Base-by-base conservation (phyloP, 2,113 vertebrate genomes). In the Cygnus atratus region DNA sequence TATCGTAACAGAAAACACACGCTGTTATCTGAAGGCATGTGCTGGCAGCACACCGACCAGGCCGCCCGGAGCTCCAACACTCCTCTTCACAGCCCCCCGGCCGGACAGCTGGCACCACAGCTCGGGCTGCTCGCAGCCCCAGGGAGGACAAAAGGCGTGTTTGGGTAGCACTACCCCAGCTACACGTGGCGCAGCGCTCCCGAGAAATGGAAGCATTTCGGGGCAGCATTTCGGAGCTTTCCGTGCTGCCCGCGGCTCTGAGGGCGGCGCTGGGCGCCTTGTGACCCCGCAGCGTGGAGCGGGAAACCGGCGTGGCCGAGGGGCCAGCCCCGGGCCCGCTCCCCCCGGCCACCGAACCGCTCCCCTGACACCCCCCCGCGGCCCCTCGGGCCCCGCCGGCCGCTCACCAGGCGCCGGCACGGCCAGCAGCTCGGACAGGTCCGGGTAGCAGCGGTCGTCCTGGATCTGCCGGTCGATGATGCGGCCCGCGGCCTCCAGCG, bases 371-470 rank as follows among this genome's bases (percentile, higher is more conserved):
- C 43, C 43, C 17, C 43, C 43, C 43, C 43, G 43, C 43, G 43
- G 43, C 43, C 43, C 43, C 44, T 4, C 44, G 44, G 19, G 19
- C 44, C 19, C 46, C 46, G 46, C 43, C 20, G 46, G 46, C 12
- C 74, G 33, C 99, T 98, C 82, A 99, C 99, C 99, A 25, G 99
- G 99, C n/a, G 98, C 98, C 3, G 99, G 98, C 48, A 99, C 99
- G 19, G 98, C 93, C 73, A 99, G 98, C 74, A 99, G 97, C 85
- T 99, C 99, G 5, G 99, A 99, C 57, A 99, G 98, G 96, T 99
- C 99, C 1, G 99, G 99, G 70, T 99, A 99, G 96, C 98, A 98
- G 89, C 99, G 98, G 87, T 99, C 99, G 7, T 99, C 99, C 84
- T 98, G 98, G 71, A 99, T 96, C 87, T 99, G 99, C 33, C 98